A percentile compares a stretch with the other conserved stretches of the same genome.
These are phyloP conservation scores for Argyresthia albistria DNA, from an alignment of 2,888 invertebrate genomes.

Conservation along the genomic window DNA sequence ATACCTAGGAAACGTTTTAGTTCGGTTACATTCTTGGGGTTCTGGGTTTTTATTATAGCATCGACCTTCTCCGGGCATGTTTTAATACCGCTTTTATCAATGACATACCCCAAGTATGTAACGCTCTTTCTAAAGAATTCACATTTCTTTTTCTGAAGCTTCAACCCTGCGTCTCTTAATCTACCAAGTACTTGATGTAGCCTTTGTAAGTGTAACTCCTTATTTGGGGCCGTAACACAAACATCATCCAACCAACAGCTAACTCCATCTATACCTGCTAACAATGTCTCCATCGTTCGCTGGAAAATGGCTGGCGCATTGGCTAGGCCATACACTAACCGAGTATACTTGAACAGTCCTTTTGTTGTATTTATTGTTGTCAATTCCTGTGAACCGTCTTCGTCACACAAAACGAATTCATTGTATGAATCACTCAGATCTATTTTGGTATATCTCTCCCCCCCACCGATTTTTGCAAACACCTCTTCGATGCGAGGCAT, in stretches of 20 bases:
- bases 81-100: slow-evolving; percentile 7
- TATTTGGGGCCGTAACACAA: slow-evolving; percentile 11
- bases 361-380: slow-evolving; percentile 13
- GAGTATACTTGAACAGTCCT: slow-evolving; percentile 15
- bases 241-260: slow-evolving; percentile 5
- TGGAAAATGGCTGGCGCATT: slow-evolving; percentile 1
- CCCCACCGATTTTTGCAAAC: background rate
- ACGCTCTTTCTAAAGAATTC: slow-evolving; percentile 9
- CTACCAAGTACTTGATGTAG: slow-evolving; percentile 7
- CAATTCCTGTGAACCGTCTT: background rate
- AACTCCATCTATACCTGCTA: slow-evolving; percentile 2
- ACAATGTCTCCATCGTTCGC: background rate
- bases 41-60: slow-evolving; percentile 6
- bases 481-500: background rate
- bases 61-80: slow-evolving; percentile 8
- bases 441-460: background rate
- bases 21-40: slow-evolving; percentile 7
- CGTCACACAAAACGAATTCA: background rate
- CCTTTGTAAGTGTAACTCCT: slow-evolving; percentile 7
- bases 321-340: slow-evolving; percentile 13
- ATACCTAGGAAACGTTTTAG: slow-evolving; percentile 11
- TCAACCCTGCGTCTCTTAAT: slow-evolving; percentile 10
- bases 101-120: slow-evolving; percentile 9
- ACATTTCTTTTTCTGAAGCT: slow-evolving; percentile 11
- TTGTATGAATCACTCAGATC: background rate